Conservation (phyloP, 2,797 vertebrate genomes). For the Argya squamiceps region DNA sequence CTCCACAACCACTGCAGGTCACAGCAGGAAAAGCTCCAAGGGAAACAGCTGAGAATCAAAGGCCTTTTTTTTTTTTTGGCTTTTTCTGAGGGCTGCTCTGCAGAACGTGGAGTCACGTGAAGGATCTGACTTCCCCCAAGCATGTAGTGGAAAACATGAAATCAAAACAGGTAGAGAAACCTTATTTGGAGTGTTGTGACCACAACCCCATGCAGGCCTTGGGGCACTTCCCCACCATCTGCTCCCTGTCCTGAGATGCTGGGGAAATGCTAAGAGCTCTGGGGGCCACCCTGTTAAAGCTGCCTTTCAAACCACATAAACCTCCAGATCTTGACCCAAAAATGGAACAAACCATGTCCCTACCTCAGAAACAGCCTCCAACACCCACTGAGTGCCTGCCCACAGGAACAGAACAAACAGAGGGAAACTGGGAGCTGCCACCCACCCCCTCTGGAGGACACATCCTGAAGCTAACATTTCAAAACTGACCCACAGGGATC, state of each 20-base stretch:
- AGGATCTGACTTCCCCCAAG: background rate
- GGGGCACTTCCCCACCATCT: constrained; percentile 53
- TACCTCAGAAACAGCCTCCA: constrained; percentile 18
- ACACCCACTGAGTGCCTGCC: constrained; percentile 10
- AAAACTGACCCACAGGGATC: constrained; percentile 30
- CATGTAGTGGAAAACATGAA: background rate
- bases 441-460: constrained; percentile 49
- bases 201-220: background rate
- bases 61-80: too few species aligned
- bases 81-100: background rate
- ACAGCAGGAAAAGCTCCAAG: background rate
- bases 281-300: background rate
- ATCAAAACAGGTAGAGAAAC: background rate
- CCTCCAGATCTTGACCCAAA: constrained; percentile 34
- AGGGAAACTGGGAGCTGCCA: constrained; percentile 55
- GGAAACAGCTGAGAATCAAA: background rate
- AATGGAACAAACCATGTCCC: background rate
- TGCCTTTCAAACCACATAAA: background rate
- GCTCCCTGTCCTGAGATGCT: background rate
- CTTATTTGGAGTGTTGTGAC: constrained; percentile 11
- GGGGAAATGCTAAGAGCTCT: constrained; percentile 42
- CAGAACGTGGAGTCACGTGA: background rate
- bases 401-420: constrained; percentile 42
- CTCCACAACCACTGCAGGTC: background rate
- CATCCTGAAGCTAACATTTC: constrained; percentile 54